Evolutionary conservation across 2,113 vertebrate genomes (phyloP).

Genomic region (Sinocyclocheilus rhinocerous): DNA sequence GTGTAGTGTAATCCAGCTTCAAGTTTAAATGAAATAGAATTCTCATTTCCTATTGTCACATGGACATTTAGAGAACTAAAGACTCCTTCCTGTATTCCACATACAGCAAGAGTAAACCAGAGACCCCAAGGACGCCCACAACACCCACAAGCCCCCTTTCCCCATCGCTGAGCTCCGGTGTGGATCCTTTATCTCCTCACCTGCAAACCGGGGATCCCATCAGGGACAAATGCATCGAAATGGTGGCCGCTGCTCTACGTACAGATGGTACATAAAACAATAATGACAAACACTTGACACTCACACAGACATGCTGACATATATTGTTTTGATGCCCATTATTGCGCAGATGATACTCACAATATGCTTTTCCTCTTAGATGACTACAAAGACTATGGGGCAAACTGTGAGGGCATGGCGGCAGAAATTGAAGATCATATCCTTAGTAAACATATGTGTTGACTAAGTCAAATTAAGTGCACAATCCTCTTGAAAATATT

Average conservation of each 20-base stretch:
- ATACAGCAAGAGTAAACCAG: slow-evolving; percentile 77
- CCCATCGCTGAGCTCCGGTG: slow-evolving; percentile 76
- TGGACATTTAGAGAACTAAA: slow-evolving; percentile 7
- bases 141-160: slow-evolving; percentile 82
- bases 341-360: not conserved
- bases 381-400: slow-evolving; percentile 86
- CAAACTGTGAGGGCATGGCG: slow-evolving; percentile 92
- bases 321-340: not conserved
- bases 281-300: not conserved
- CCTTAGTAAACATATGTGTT: slow-evolving; percentile 68
- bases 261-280: slow-evolving; percentile 80
- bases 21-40: not conserved
- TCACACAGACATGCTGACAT: not conserved
- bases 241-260: slow-evolving; percentile 87
- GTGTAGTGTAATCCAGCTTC: not conserved
- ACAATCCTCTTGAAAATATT: not conserved
- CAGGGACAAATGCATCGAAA: slow-evolving; percentile 94
- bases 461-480: not conserved
- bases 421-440: slow-evolving; percentile 98
- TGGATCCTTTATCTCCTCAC: slow-evolving; percentile 75
- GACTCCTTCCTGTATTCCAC: slow-evolving; percentile 33
- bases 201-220: slow-evolving; percentile 87
- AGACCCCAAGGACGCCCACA: slow-evolving; percentile 79
- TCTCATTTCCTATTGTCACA: not conserved
- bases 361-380: slow-evolving; percentile 71